Base-by-base conservation (phyloP, 2,113 vertebrate species). In the Vulpes vulpes region DNA sequence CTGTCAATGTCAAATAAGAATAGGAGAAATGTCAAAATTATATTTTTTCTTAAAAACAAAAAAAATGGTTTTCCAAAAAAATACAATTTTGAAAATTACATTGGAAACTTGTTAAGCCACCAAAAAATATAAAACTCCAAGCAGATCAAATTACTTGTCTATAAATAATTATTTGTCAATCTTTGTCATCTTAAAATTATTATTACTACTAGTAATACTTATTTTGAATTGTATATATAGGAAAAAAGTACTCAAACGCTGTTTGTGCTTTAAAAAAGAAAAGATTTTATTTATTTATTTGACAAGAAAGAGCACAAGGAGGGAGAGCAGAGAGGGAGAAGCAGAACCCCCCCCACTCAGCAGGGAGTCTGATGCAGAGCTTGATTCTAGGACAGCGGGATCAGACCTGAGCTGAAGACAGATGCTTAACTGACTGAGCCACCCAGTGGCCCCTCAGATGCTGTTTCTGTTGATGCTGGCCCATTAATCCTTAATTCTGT, bases 11-110 rank as follows among this genome's bases (percentile, higher is more conserved):
- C 49, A 57, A 83, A 80, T 1, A 0, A 89, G 53, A 92, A 71
- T 32, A 3, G 35, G 64, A 94, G 3, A 89, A 93, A 85, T 92
- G 8, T 73, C 49, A 49, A 90, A 79, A 87, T n/a, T 91, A 17
- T n/a, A 95, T 19, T 2, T 78, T 51, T 57, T 91, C 38, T 83
- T 96, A 35, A 96, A 95, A 97, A 89, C 55, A 55, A 95, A 82
- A 30, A n/a, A 53, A 65, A 53, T 92, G 0, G 65, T 90, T 27
- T 78, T 43, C 51, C 11, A 38, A 60, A 94, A 92, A 71, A 91
- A 11, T 62, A 32, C 32, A 38, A 0, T 78, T 73, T 59, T 62
- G 19, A 59, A 88, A 98, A 91, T 80, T 9, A 60, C 73, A 59
- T 43, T 35, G 22, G 4, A 69, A 59, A 76, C 89, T 20, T 71